phyloP scores from a whole-genome alignment of 2,888 invertebrate species.

The Mechanitis messenoides region DNA sequence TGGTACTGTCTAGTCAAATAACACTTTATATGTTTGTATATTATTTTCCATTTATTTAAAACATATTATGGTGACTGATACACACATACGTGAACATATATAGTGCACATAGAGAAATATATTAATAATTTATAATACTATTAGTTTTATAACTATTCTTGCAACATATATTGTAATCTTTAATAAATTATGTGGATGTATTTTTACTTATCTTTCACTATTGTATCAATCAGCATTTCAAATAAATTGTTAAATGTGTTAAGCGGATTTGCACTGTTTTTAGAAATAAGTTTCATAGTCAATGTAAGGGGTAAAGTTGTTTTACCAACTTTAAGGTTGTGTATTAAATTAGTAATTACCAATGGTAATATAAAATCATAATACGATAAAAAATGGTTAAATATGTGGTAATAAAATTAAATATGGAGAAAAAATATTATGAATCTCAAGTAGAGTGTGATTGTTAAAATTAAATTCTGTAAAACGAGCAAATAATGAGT shows the following conservation, averaged over 20 bases:
- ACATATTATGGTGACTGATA: slow-evolving; percentile 36
- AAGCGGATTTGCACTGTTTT: slow-evolving; percentile 43
- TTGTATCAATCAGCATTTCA: slow-evolving; percentile 6
- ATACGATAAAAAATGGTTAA: slow-evolving; percentile 22
- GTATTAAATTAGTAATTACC: slow-evolving; percentile 49
- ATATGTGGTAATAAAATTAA: neutral
- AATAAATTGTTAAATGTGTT: slow-evolving; percentile 31
- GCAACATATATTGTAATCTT: neutral
- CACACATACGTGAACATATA: slow-evolving; percentile 22
- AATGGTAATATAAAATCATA: slow-evolving; percentile 23
- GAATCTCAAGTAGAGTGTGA: no score
- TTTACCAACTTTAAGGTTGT: slow-evolving; percentile 62
- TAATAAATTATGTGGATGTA: neutral
- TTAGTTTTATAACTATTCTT: slow-evolving; percentile 10
- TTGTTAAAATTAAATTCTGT: no score
- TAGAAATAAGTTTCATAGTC: slow-evolving; percentile 51
- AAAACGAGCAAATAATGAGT: no score
- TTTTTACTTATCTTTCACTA: slow-evolving; percentile 9
- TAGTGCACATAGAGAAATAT: slow-evolving; percentile 27
- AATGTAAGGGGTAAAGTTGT: slow-evolving; percentile 49
- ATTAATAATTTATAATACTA: slow-evolving; percentile 28
- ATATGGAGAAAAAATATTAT: no score
- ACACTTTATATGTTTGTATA: slow-evolving; percentile 65
- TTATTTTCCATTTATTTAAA: slow-evolving; percentile 43
- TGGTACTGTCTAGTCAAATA: slow-evolving; percentile 74